Base-by-base conservation (phyloP, 2,113 vertebrate genomes). In the Copsychus sechellarum region DNA sequence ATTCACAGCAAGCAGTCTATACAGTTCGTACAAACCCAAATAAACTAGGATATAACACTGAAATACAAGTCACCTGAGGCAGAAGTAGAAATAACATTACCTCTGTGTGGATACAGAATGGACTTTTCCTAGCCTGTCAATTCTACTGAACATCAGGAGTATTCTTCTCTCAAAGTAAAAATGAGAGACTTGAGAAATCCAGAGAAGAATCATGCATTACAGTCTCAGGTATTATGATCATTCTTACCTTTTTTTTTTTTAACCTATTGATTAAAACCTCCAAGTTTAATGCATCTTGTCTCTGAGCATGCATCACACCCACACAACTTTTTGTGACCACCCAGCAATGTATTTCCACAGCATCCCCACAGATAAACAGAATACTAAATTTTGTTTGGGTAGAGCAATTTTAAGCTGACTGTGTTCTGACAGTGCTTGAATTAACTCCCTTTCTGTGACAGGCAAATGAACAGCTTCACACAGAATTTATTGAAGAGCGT, bases 401-500 rank as follows among this genome's bases (percentile, higher is more conserved):
- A 67, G 34, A 84, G 56, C 33, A 67, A 76, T 87, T 95, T 85
- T 47, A 76, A 86, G 62, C 31, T 12, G 33, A 58, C 36, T 8
- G 2, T 42, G 11, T 45, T 76, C 81, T 64, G 79, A 66, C 36
- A 48, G 28, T 47, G 62, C 24, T 81, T 57, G 36, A 69, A 85
- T 88, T 79, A 90, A 76, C 20, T 36, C 50, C 42, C 12, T 48
- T 69, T 74, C 70, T 58, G 28, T 60, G 76, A 90, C 83, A 88
- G 51, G 72, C 50, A 86, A 90, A 86, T 58, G 15, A 92, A 66
- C 47, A 51, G 72, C 47, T 94, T 92, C 72, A 86, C 47, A 67
- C 6, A 74, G 45, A 72, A 73, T 57, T 56, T 85, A 79, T 9
- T 26, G 34, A 88, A 89, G 56, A 82, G 26, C 8, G 15, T 51